Percentiles rank a stretch among this genome's conserved stretches.
Conservation (phyloP, 2,797 vertebrate genomes). For the Macroramphosus scolopax region DNA sequence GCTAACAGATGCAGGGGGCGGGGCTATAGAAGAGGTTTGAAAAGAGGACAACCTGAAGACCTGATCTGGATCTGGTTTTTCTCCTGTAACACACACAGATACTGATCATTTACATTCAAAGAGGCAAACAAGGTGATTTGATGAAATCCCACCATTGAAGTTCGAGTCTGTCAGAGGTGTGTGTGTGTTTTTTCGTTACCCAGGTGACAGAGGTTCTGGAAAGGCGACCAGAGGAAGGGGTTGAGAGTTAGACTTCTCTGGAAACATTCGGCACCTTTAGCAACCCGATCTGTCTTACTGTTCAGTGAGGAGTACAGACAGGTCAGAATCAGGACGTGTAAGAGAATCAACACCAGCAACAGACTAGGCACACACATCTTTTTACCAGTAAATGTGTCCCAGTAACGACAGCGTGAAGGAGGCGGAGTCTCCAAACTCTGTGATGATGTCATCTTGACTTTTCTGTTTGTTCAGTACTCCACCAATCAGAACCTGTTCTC, state of each 20-base stretch:
- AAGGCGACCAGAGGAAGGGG: constrained; percentile 97
- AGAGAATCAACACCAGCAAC: too few species aligned
- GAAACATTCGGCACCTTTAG: constrained; percentile 99
- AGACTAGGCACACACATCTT: too few species aligned
- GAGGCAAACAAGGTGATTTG: not conserved
- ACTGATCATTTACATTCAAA: too few species aligned
- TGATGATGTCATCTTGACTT: constrained; percentile 96
- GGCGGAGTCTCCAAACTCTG: constrained; percentile 96
- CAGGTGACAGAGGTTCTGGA: constrained; percentile 97
- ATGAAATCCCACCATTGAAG: not conserved
- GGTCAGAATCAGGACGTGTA: not conserved
- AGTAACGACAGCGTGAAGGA: constrained; percentile 94
- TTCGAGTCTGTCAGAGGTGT: not conserved
- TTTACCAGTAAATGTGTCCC: constrained; percentile 97
- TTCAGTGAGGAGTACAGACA: constrained; percentile 5
- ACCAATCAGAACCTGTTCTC: constrained; percentile 95
- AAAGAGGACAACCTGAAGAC: constrained; percentile 94
- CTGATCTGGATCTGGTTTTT: constrained; percentile 97
- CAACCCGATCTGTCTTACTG: constrained; percentile 96
- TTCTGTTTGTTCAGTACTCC: constrained; percentile 97
- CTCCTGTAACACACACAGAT: constrained; percentile 72
- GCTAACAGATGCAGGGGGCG: constrained; percentile 82
- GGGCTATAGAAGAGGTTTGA: constrained; percentile 85
- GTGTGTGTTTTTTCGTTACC: constrained; percentile 73
- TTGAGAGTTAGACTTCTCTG: constrained; percentile 98